These are phyloP conservation scores for Typhlichthys eigenmanni DNA, from an alignment of 2,797 vertebrate species.

Conservation along the genomic window DNA sequence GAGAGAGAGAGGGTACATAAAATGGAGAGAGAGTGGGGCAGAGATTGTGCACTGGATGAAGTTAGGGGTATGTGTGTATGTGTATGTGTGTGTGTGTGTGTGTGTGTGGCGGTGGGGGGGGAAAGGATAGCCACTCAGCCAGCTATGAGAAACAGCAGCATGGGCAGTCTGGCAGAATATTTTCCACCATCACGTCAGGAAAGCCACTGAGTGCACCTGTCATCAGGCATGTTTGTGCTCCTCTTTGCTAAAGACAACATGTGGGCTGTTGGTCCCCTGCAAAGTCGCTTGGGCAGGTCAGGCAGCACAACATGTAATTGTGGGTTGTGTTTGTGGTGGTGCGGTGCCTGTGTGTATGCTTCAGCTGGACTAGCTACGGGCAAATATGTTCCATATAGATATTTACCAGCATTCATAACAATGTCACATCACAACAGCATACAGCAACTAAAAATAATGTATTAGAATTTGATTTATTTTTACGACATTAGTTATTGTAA, in stretches of 20 bases:
- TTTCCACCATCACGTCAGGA: constrained; percentile 53
- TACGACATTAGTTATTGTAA: no score
- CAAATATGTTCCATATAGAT: no score
- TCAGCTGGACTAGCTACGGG: no score
- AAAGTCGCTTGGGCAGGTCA: not conserved
- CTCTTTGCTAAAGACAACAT: constrained; percentile 31
- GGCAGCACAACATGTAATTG: constrained; percentile 16
- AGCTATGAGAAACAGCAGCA: constrained; percentile 30
- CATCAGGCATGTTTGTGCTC: constrained; percentile 49
- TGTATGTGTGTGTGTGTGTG: no score
- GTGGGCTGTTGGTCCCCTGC: constrained; percentile 7
- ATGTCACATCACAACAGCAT: no score
- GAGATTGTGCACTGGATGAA: not conserved
- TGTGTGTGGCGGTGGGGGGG: not conserved
- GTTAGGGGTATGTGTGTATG: no score
- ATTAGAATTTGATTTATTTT: no score
- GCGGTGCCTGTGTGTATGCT: no score
- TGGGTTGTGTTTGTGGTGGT: not conserved
- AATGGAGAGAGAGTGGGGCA: constrained; percentile 3
- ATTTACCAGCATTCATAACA: no score
- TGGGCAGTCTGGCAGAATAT: constrained; percentile 57
- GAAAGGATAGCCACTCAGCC: not conserved
- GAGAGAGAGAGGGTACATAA: constrained; percentile 4
- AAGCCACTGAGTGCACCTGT: constrained; percentile 45
- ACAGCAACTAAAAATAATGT: no score